Evolutionary conservation across 1,140 invertebrate species (phyloP), one percentile per base, ranked within the genome.

Genomic region (Alviniconcha marisindica): DNA sequence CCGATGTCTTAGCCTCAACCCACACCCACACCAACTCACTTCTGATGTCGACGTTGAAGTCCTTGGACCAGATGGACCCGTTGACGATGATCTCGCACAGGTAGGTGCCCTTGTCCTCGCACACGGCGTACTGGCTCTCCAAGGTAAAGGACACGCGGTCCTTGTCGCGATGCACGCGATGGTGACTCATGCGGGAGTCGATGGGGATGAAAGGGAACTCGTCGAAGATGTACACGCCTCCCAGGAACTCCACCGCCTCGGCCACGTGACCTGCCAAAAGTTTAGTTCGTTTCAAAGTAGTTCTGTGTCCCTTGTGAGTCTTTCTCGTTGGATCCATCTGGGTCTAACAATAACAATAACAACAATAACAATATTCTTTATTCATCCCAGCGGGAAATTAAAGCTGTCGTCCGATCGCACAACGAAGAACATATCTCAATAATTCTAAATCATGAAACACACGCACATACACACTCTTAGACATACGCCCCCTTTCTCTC

Each of bases 171-270:
- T 85, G 84, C 51, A 85, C 54, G 31, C 78, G 51, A 66, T 83
- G 78, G 54, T 85, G 81, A 28, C 81, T 83, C 84, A 85, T 85
- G 31, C 84, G 63, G 18, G 84, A 85, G 66, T 85, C 84, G 69
- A 85, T 85, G 51, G 84, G 84, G 77, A 85, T 85, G 71, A 85
- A 85, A 18, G 84, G 84, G 66, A 78, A 83, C 77, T 85, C 84
- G 69, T 85, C 84, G 12, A 44, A 44, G 40, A 83, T 81, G 28
- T 85, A 78, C n/a, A 83, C 81, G 12, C 84, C 84, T 42, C 84
- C 84, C 5, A 80, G 78, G 28, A 80, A 80, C 78, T 80, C 78
- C 56, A 80, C 78, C 21, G 78, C 77, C 15, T 80, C 78, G 1
- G 78, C 60, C 31, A 63, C 56, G n/a, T 80, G 56, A 31, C 78